Conservation (phyloP, 2,797 vertebrate genomes). For the Gadopsis marmoratus region DNA sequence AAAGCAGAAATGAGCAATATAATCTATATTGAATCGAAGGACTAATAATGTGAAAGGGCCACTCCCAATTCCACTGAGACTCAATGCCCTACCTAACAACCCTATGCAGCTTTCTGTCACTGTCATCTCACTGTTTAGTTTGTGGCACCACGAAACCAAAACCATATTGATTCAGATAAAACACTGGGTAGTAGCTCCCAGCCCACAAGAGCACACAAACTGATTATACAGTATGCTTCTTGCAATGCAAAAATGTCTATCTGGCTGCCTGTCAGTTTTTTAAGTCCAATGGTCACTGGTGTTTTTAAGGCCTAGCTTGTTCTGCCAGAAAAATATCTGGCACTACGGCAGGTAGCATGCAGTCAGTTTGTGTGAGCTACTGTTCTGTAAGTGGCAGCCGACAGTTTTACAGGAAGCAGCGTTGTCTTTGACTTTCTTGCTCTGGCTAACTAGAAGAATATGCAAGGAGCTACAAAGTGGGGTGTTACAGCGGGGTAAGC, state of each 20-base stretch:
- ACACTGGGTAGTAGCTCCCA: background rate
- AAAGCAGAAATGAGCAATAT: background rate
- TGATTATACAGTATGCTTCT: background rate
- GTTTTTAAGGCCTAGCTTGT: slow-evolving; percentile 15
- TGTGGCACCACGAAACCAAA: background rate
- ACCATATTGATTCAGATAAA: slow-evolving; percentile 8
- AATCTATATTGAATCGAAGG: background rate
- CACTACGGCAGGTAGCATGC: slow-evolving; percentile 3
- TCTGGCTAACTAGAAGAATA: slow-evolving; percentile 16
- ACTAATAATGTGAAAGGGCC: slow-evolving; percentile 32
- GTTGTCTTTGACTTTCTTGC: slow-evolving; percentile 20
- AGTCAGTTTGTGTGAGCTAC: background rate
- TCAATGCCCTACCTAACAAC: slow-evolving; percentile 20
- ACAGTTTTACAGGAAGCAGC: slow-evolving; percentile 58
- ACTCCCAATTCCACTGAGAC: slow-evolving; percentile 15
- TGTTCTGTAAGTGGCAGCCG: slow-evolving; percentile 19
- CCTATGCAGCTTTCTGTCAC: slow-evolving; percentile 3
- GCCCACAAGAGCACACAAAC: slow-evolving; percentile 5
- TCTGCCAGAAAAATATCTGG: slow-evolving; percentile 24
- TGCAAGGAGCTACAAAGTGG: slow-evolving; percentile 29
- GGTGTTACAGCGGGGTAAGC: background rate
- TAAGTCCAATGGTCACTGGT: slow-evolving; percentile 50
- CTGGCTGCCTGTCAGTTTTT: slow-evolving; percentile 28
- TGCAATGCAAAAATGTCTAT: background rate
- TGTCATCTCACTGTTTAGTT: slow-evolving; percentile 7